Evolutionary conservation across 1,140 invertebrate genomes (phyloP), one percentile per base, ranked within the genome.

Genomic region (Bombus superbus): DNA sequence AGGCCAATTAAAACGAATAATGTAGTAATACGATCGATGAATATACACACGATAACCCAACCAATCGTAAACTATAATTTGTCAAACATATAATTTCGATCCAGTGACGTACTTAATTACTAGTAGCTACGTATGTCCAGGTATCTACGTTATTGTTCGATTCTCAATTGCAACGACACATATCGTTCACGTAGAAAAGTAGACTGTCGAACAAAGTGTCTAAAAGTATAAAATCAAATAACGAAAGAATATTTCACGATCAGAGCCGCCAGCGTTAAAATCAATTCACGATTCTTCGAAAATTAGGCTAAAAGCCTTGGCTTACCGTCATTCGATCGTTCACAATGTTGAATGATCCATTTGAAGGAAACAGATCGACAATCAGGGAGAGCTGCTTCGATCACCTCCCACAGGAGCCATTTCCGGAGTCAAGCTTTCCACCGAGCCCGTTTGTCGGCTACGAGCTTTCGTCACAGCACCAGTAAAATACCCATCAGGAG

Each of bases 371-470:
- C 15, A n/a, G 72, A n/a, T 35, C 25, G 40, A 40, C 71, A 59
- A 47, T 75, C 9, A 38, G 18, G 10, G 15, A 22, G 22, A 74
- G 40, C 71, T 47, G 69, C 13, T 25, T 32, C 9, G 5, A 6
- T 53, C 9, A 5, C 10, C 10, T 83, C 81, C 40, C 73, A 40
- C 35, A 25, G 44, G 81, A 32, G 10, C 35, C 62, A 83, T 83
- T 77, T 77, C n/a, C 73, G n/a, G 32, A 68, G 64, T 83, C 72
- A 76, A 64, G 32, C 42, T 18, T 83, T 35, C 9, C 22, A 47
- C 1, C 38, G 13, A 8, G 22, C 6, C 25, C 6, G 18, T 40
- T 75, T 76, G 42, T 47, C 59, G 73, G 11, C 8, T 44, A 25
- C 32, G 13, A 53, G 73, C 44, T 35, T 25, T 35, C 73, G 18